Evolutionary conservation across 2,113 vertebrate species (phyloP).

Genomic region (Pagrus major): DNA sequence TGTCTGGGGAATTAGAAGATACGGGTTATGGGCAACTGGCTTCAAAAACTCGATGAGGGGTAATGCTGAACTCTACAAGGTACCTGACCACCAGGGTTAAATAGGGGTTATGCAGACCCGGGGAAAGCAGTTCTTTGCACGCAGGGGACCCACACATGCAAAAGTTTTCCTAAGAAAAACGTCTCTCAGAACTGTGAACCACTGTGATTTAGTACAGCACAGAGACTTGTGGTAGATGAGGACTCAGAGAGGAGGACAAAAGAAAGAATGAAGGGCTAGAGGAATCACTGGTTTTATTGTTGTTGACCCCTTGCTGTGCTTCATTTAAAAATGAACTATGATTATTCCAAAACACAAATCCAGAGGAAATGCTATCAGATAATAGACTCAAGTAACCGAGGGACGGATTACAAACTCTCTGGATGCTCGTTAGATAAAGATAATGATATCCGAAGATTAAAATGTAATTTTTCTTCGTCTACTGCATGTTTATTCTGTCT

Average conservation of each 20-base stretch:
- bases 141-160: slow-evolving; percentile 61
- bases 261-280: background rate
- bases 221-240: slow-evolving; percentile 53
- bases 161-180: slow-evolving; percentile 54
- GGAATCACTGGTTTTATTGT: slow-evolving; percentile 37
- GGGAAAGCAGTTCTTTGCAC: slow-evolving; percentile 71
- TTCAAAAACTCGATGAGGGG: slow-evolving; percentile 53
- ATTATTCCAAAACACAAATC: slow-evolving; percentile 1
- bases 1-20: slow-evolving; percentile 63
- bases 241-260: slow-evolving; percentile 6
- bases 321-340: slow-evolving; percentile 24
- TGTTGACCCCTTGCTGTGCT: slow-evolving; percentile 13
- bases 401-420: background rate
- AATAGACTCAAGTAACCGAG: background rate
- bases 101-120: slow-evolving; percentile 46
- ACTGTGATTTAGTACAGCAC: slow-evolving; percentile 50
- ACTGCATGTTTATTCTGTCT: background rate
- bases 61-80: slow-evolving; percentile 64
- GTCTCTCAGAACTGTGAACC: slow-evolving; percentile 30
- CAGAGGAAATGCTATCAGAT: background rate
- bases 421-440: background rate
- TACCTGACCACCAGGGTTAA: slow-evolving; percentile 60
- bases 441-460: background rate
- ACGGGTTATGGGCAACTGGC: slow-evolving; percentile 44
- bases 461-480: background rate